Conservation (phyloP, 2,113 vertebrate genomes). For the Micronisus gabar region DNA sequence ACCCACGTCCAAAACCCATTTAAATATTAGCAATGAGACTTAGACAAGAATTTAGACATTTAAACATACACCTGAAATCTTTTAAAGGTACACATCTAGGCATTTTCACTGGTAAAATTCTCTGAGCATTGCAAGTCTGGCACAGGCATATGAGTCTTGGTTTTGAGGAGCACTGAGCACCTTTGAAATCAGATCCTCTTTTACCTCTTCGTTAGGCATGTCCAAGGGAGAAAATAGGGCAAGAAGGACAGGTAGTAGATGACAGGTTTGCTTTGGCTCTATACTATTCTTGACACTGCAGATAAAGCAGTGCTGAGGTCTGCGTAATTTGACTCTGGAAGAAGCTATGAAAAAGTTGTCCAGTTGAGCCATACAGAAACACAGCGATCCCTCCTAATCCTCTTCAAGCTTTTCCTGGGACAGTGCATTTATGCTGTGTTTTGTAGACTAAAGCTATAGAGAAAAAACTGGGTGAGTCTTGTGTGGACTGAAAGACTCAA, state of each 20-base stretch:
- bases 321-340: not conserved
- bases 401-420: not conserved
- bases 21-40: not conserved
- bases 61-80: not conserved
- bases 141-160: not conserved
- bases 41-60: not conserved
- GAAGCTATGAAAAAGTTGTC: not conserved
- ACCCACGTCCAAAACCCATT: accelerated
- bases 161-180: not conserved
- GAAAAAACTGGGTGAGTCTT: not conserved
- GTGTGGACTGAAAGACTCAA: not conserved
- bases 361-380: accelerated
- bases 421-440: not conserved
- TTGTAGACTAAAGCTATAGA: not conserved
- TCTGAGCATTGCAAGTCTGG: not conserved
- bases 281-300: not conserved
- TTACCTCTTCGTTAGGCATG: not conserved
- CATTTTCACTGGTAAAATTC: not conserved
- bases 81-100: not conserved
- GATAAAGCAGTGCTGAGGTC: not conserved
- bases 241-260: not conserved
- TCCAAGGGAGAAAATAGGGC: not conserved
- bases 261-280: not conserved
- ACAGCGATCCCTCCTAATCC: not conserved
- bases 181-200: not conserved